Percentiles rank a stretch among this genome's conserved stretches.
Evolutionary conservation across 1,140 invertebrate species (phyloP).

Genomic region (Cydia splendana): DNA sequence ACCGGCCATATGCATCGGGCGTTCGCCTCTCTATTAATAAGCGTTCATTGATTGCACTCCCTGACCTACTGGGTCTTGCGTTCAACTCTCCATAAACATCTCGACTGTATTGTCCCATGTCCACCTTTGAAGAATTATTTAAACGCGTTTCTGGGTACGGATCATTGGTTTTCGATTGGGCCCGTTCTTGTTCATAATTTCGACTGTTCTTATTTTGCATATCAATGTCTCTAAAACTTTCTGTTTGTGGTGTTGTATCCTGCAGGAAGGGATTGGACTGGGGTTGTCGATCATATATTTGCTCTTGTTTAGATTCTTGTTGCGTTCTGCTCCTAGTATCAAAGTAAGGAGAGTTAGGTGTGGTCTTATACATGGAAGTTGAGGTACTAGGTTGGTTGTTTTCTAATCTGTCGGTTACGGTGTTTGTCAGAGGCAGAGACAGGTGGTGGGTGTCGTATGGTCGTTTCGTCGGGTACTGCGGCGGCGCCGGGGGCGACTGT

Average conservation of each 20-base stretch:
- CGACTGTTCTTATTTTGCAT: constrained; percentile 41
- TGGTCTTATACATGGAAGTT: constrained; percentile 55
- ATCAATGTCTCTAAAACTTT: constrained; percentile 45
- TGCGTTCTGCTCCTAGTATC: constrained; percentile 73
- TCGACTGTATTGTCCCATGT: constrained; percentile 51
- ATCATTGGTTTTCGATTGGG: constrained; percentile 49
- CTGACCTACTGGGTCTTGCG: constrained; percentile 46
- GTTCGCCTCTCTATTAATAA: constrained; percentile 84
- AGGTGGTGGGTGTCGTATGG: constrained; percentile 73
- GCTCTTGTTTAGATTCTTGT: constrained; percentile 60
- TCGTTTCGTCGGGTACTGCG: constrained; percentile 64
- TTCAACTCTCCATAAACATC: constrained; percentile 68
- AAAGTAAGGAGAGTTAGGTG: constrained; percentile 72
- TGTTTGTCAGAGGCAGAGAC: constrained; percentile 71
- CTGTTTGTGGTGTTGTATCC: constrained; percentile 53
- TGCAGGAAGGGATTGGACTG: constrained; percentile 69
- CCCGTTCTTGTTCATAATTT: constrained; percentile 41
- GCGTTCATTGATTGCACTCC: constrained; percentile 61
- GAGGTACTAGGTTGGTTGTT: constrained; percentile 60
- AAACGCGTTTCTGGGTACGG: constrained; percentile 52
- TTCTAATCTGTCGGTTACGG: constrained; percentile 65
- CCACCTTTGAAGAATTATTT: constrained; percentile 48
- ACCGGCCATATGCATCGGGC: constrained; percentile 90
- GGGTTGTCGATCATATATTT: constrained; percentile 58
- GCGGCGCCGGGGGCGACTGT: constrained; percentile 54